Evolutionary conservation across 64 coral and sea anemone genomes (phyloP).

Genomic region (Hydrozoanthus tunicans): DNA sequence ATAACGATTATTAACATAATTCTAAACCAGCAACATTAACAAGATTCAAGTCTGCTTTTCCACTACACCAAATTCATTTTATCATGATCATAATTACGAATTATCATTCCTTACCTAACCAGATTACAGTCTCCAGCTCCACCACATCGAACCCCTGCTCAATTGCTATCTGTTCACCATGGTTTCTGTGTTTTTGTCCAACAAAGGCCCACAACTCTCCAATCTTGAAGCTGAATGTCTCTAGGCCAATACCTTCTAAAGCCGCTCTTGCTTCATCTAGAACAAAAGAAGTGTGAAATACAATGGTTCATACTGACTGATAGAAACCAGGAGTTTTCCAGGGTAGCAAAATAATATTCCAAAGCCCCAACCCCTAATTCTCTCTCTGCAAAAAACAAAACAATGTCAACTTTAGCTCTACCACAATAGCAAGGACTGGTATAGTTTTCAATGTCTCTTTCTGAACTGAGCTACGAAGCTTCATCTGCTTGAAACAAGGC

Average conservation of each 20-base stretch:
- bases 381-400: no score
- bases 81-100: no score
- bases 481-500: no score
- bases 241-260: conserved; percentile 75
- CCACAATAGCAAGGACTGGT: no score
- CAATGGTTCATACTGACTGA: no score
- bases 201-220: conserved; percentile 83
- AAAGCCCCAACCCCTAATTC: background rate
- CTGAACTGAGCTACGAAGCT: no score
- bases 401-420: no score
- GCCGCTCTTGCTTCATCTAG: conserved; percentile 73
- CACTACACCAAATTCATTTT: no score
- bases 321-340: background rate
- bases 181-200: conserved; percentile 81
- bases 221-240: conserved; percentile 75
- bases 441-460: no score
- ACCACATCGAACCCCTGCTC: conserved; percentile 67
- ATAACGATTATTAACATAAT: no score
- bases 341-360: background rate
- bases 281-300: background rate
- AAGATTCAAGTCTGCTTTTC: no score
- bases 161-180: conserved; percentile 62
- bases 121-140: conserved; percentile 63
- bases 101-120: conserved; percentile 59
- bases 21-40: no score